Evolutionary conservation across 2,113 vertebrate genomes (phyloP), one percentile per base, ranked within the genome.

Genomic region (Thalassoma bifasciatum): DNA sequence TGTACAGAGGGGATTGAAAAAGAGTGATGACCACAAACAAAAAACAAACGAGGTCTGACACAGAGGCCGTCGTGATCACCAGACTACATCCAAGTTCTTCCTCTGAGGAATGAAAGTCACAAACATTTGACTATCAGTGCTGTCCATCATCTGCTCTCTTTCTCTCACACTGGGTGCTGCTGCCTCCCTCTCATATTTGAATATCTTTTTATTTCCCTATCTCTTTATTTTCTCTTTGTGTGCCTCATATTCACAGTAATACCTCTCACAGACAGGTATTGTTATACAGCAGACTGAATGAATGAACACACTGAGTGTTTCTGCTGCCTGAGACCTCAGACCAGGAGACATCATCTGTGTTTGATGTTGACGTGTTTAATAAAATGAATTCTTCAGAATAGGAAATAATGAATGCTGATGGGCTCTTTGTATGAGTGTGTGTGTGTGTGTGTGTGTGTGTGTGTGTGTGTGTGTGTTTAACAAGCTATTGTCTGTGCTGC

Each of bases 31-130:
- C 59, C 65, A 12, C 26, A 76, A 46, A 46, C 44, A 46, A 46
- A n/a, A 84, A 76, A 78, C 65, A 73, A 84, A 76, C 77, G 52
- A 57, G 54, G 44, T 79, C 10, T 26, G 24, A 30, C 53, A 73
- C 2, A 38, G 19, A 4, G 24, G 13, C 12, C 26, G 11, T 54
- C 66, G 53, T 77, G 64, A 77, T 79, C 60, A 60, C 61, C 40
- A 70, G 54, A 65, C 49, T 51, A 46, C 51, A 79, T 49, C 44
- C 21, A 50, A 34, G 16, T 42, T 58, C 59, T 2, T 53, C 16
- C 60, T 81, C 7, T 16, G 24, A 34, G 5, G 16, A 10, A 24
- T 71, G 62, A 37, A 34, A 52, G 19, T 60, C 47, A 4, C 38
- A 57, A 44, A 69, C 26, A 54, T 71, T 66, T 30, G 17, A 36